phyloP scores from a whole-genome alignment of 2,888 invertebrate genomes.

The Acanthosepion pharaonis region DNA sequence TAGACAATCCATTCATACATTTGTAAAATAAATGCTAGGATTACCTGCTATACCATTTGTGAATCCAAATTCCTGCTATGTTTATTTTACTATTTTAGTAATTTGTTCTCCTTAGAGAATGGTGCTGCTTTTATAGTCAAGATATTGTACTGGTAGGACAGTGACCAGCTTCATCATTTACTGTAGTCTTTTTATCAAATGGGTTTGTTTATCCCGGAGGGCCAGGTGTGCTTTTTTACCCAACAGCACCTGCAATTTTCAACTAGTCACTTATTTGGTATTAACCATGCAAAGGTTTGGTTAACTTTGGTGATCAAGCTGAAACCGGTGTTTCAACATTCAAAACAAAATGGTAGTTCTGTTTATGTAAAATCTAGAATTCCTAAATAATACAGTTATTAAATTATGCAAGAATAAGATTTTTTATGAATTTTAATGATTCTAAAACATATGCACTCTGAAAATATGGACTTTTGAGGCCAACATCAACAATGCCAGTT shows the following conservation, averaged over 20 bases:
- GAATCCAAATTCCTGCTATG: background rate
- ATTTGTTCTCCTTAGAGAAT: background rate
- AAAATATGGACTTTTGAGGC: background rate
- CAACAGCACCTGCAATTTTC: background rate
- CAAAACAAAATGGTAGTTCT: background rate
- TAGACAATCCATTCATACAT: background rate
- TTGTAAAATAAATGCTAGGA: background rate
- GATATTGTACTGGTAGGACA: background rate
- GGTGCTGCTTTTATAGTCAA: background rate
- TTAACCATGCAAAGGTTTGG: background rate
- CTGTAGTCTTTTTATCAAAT: background rate
- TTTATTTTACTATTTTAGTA: background rate
- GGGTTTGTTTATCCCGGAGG: background rate
- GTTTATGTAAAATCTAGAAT: background rate
- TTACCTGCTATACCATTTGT: background rate
- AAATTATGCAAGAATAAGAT: background rate
- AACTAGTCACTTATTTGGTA: background rate
- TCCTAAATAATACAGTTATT: background rate
- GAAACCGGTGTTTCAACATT: background rate
- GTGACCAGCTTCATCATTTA: background rate
- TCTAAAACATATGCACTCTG: background rate
- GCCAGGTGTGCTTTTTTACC: conserved; percentile 15
- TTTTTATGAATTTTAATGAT: background rate
- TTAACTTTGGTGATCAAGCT: background rate
- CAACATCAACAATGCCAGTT: background rate